Percentiles rank a stretch among this genome's conserved stretches.
Conservation (phyloP, 2,888 invertebrate genomes). For the Caenorhabditis drosophilae region DNA sequence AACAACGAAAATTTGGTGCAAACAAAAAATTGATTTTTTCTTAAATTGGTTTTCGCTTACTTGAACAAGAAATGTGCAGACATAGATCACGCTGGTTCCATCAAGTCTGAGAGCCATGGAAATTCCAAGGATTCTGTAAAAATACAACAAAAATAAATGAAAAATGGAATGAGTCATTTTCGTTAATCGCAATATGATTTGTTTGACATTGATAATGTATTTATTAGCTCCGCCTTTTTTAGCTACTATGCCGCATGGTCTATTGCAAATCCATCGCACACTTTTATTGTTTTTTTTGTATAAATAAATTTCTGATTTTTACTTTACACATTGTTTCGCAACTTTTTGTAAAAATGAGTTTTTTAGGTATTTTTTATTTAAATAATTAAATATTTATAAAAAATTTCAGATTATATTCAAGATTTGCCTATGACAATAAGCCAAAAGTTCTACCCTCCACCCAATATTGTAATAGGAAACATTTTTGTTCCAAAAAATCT, state of each 20-base stretch:
- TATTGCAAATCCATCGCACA: too few relatives aligned
- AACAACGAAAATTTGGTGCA: too few relatives aligned
- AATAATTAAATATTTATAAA: not conserved
- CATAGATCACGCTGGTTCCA: conserved; percentile 44
- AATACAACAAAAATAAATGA: conserved; percentile 25
- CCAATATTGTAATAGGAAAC: conserved; percentile 17
- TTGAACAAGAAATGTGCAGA: conserved; percentile 5
- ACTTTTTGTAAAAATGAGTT: conserved; percentile 19
- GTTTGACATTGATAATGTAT: too few relatives aligned
- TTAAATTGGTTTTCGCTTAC: not conserved
- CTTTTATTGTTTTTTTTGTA: not conserved
- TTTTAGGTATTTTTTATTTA: not conserved
- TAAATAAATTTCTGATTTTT: too few relatives aligned
- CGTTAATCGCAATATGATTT: too few relatives aligned
- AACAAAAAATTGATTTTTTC: too few relatives aligned
- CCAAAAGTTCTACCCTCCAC: conserved; percentile 24
- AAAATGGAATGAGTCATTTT: too few relatives aligned
- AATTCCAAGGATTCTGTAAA: conserved; percentile 7
- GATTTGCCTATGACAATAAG: conserved; percentile 28
- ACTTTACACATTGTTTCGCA: conserved; percentile 9
- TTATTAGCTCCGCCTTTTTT: too few relatives aligned
- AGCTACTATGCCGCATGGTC: too few relatives aligned
- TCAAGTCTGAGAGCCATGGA: conserved; percentile 34
- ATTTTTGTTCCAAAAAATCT: conserved; percentile 13
- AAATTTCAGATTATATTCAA: conserved; percentile 26